Evolutionary conservation across 1,140 invertebrate species (phyloP).

Genomic region (Heliconius hermathena): DNA sequence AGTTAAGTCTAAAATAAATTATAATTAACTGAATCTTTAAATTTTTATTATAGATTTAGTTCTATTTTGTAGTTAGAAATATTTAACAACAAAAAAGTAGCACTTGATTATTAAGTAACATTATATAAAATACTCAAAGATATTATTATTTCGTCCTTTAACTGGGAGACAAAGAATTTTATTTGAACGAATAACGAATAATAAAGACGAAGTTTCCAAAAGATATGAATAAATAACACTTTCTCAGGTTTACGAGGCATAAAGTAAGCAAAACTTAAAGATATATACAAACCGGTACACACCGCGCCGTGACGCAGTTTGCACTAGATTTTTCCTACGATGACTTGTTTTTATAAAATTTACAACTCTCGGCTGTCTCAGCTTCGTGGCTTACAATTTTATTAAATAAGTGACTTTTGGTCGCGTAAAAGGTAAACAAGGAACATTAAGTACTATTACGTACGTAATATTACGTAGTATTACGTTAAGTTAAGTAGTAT

Average conservation of each 20-base stretch:
- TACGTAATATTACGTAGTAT: too few relatives aligned
- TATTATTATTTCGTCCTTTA: not conserved
- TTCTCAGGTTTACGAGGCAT: not conserved
- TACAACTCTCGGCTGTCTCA: not conserved
- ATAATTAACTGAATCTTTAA: too few relatives aligned
- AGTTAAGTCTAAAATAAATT: too few relatives aligned
- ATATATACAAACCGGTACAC: not conserved
- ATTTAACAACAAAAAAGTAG: too few relatives aligned
- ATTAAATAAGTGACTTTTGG: not conserved
- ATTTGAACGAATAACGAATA: not conserved
- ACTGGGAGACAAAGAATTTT: not conserved
- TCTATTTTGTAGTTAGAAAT: too few relatives aligned
- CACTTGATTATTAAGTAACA: too few relatives aligned
- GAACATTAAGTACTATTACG: not conserved
- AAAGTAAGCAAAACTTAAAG: not conserved
- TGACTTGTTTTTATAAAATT: conserved; percentile 3
- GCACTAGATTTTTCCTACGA: not conserved
- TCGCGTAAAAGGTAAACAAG: not conserved
- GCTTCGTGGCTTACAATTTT: not conserved
- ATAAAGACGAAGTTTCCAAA: not conserved
- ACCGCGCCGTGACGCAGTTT: not conserved
- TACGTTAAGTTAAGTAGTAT: too few relatives aligned
- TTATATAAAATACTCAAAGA: not conserved
- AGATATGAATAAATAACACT: not conserved
- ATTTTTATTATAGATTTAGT: too few relatives aligned